These are phyloP conservation scores for Anoplolepis gracilipes DNA, from an alignment of 1,140 invertebrate species.

Conservation along the genomic window DNA sequence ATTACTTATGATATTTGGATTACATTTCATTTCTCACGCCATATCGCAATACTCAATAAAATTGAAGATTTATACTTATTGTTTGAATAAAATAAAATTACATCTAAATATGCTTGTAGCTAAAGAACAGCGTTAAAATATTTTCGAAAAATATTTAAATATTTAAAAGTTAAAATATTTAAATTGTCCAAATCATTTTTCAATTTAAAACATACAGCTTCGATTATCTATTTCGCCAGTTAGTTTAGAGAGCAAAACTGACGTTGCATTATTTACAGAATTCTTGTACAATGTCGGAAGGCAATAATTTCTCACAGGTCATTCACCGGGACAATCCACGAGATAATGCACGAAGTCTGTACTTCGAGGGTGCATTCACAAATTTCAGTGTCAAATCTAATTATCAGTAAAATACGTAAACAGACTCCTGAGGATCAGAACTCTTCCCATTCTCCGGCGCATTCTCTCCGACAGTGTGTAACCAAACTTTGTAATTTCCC, in stretches of 20 bases:
- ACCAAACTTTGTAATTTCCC: slow-evolving; percentile 70
- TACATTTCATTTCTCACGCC: background rate
- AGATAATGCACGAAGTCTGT: slow-evolving; percentile 30
- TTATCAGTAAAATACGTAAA: slow-evolving; percentile 52
- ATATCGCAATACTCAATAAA: background rate
- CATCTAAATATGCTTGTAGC: background rate
- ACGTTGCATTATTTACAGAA: background rate
- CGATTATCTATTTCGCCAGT: background rate
- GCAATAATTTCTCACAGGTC: slow-evolving; percentile 1
- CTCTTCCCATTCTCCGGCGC: background rate
- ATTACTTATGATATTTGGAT: background rate
- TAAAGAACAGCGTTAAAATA: background rate
- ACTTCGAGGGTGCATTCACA: slow-evolving; percentile 28
- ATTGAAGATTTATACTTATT: background rate
- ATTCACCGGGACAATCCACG: slow-evolving; percentile 21
- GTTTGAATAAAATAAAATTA: background rate
- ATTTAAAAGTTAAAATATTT: no score
- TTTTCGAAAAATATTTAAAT: background rate
- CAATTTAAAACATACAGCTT: background rate
- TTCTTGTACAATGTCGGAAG: background rate
- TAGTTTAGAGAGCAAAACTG: background rate
- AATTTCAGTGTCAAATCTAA: slow-evolving; percentile 49
- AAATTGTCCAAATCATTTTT: background rate
- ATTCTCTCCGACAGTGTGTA: slow-evolving; percentile 28
- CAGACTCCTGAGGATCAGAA: slow-evolving; percentile 28